Evolutionary conservation across 1,140 invertebrate genomes (phyloP).

Genomic region (Pollicipes pollicipes): DNA sequence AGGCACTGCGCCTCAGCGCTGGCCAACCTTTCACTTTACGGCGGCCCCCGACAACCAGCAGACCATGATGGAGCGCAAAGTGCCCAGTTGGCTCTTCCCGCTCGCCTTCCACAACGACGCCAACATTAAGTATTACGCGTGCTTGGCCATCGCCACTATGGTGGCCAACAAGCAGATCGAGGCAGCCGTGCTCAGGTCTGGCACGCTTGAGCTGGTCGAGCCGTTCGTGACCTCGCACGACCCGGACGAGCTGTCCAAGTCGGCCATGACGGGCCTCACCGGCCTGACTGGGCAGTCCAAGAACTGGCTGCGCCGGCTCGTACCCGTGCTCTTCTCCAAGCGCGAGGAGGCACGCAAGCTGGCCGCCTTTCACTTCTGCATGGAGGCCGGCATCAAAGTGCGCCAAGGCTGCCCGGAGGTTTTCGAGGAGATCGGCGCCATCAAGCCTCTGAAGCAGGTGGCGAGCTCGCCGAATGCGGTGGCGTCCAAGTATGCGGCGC

Average conservation of each 20-base stretch:
- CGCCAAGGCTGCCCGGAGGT: conserved; percentile 86
- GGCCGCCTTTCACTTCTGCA: conserved; percentile 97
- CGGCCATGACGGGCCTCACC: conserved; percentile 69
- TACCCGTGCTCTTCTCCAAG: conserved; percentile 89
- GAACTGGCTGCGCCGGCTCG: conserved; percentile 80
- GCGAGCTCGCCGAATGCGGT: conserved; percentile 95
- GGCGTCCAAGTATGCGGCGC: conserved; percentile 90
- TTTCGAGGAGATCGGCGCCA: conserved; percentile 84
- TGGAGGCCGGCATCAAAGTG: conserved; percentile 96
- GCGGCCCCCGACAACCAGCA: conserved; percentile 93
- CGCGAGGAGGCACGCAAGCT: conserved; percentile 87
- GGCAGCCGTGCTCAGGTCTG: conserved; percentile 83
- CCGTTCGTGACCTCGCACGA: conserved; percentile 87
- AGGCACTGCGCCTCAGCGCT: conserved; percentile 88
- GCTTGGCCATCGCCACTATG: conserved; percentile 85
- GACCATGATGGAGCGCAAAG: conserved; percentile 87
- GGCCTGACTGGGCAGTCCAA: conserved; percentile 94
- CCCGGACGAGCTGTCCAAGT: conserved; percentile 85
- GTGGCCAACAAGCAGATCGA: conserved; percentile 98
- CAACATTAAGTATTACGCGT: conserved; percentile 95
- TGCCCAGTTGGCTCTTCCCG: conserved; percentile 95
- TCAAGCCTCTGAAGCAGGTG: conserved; percentile 86
- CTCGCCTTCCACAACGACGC: conserved; percentile 92
- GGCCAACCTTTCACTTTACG: conserved; percentile 90
- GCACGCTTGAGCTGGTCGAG: conserved; percentile 85